A percentile compares a stretch with the other conserved stretches of the same genome.
These are phyloP conservation scores for Bacillus rossius DNA, from an alignment of 1,140 invertebrate species.

Conservation along the genomic window DNA sequence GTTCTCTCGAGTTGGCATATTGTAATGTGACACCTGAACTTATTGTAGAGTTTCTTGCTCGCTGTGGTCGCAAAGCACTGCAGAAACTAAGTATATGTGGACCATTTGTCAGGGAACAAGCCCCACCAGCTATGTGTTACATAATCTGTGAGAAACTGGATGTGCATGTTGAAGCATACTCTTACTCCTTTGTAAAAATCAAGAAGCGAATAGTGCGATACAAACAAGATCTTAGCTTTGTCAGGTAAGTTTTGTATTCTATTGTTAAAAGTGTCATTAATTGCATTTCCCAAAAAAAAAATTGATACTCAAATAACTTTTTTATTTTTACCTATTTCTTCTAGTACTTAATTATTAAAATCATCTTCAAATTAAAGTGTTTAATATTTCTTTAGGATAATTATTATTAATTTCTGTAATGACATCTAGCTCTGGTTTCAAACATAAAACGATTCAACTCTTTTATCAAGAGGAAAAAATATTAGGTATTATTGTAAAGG, in stretches of 20 bases:
- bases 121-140: slow-evolving; percentile 16
- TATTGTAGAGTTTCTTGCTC: slow-evolving; percentile 14
- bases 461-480: too few relatives aligned
- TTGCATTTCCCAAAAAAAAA: too few relatives aligned
- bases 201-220: slow-evolving; percentile 19
- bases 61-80: slow-evolving; percentile 13
- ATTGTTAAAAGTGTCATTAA: too few relatives aligned
- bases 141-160: slow-evolving; percentile 18
- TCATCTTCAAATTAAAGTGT: too few relatives aligned
- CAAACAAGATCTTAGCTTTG: slow-evolving; percentile 14
- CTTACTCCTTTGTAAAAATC: slow-evolving; percentile 20
- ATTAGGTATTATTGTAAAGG: too few relatives aligned
- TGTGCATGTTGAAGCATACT: slow-evolving; percentile 19
- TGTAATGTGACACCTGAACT: slow-evolving; percentile 18
- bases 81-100: slow-evolving; percentile 19
- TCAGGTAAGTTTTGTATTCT: slow-evolving; percentile 3
- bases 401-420: too few relatives aligned
- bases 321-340: too few relatives aligned
- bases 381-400: too few relatives aligned
- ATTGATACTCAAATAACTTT: too few relatives aligned
- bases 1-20: slow-evolving; percentile 19
- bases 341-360: too few relatives aligned
- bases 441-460: too few relatives aligned
- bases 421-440: too few relatives aligned
- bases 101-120: slow-evolving; percentile 19